Percentiles rank a stretch among this genome's conserved stretches.
phyloP scores from a whole-genome alignment of 2,113 vertebrate genomes.

The Labeo catla region DNA sequence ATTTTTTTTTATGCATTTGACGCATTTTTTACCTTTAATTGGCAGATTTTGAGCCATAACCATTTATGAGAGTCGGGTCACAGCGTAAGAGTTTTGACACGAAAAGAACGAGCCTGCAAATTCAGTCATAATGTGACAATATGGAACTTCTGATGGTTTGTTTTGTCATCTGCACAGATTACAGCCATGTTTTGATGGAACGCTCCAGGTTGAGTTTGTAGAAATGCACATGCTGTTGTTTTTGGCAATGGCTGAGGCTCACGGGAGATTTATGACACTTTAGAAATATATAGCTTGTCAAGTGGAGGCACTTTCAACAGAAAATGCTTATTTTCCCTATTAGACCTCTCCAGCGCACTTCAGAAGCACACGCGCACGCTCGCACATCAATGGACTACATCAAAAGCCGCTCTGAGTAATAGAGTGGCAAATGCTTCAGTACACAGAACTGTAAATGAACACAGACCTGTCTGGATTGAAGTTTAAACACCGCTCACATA shows the following conservation, averaged over 20 bases:
- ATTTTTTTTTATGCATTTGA: too few relatives aligned
- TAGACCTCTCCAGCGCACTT: conserved; percentile 38
- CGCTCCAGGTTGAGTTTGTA: not conserved
- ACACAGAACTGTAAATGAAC: conserved; percentile 11
- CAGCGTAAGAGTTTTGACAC: too few relatives aligned
- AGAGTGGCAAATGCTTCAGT: conserved; percentile 1
- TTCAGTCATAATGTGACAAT: not conserved
- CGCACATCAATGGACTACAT: conserved; percentile 34
- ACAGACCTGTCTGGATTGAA: not conserved
- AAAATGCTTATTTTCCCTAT: conserved; percentile 59
- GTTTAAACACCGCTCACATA: conserved; percentile 13
- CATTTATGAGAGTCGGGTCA: not conserved
- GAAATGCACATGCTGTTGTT: conserved; percentile 25
- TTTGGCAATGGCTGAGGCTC: conserved; percentile 38
- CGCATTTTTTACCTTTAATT: too few relatives aligned
- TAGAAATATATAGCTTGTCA: conserved; percentile 56
- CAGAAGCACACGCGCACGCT: conserved; percentile 16
- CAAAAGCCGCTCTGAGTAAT: conserved; percentile 27
- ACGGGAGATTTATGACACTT: conserved; percentile 50
- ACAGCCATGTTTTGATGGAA: conserved; percentile 3
- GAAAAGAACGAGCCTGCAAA: not conserved
- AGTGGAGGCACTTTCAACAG: conserved; percentile 55
- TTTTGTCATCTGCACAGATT: conserved; percentile 13
- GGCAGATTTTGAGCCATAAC: not conserved
- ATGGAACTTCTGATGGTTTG: not conserved